Base-by-base conservation (phyloP, 1,140 invertebrate genomes). In the Kradibia gibbosae region DNA sequence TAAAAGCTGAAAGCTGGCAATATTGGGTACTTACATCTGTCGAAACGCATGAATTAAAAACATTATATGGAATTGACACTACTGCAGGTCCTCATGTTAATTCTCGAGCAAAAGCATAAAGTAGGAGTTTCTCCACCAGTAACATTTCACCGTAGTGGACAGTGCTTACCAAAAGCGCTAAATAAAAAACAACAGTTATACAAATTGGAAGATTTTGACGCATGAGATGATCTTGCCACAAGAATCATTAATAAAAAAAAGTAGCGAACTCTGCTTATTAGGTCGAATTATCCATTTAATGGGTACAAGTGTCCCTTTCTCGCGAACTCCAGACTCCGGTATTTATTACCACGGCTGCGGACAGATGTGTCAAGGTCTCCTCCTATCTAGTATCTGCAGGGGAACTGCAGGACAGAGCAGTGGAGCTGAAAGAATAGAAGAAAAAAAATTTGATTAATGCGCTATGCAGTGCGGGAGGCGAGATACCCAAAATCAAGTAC, bases 301-400 rank as follows among this genome's bases (percentile, higher is more conserved):
- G 73, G 71, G 42, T 53, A 25, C 67, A 53, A 53, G 50, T 72
- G 31, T 70, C 28, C 31, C 48, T 53, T n/a, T 71, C 36, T 36
- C 48, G 36, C 60, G 34, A 1, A 36, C 20, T 71, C 39, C 28
- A 67, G 62, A 50, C 42, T n/a, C 22, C 34, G 79, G 80, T 76
- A 81, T 81, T 81, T 81, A 81, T 81, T 81, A 72, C 67, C 13
- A 65, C 48, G 75, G 22, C 50, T 36, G 28, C n/a, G 11, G 57
- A 34, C 36, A 71, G 50, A 70, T 57, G 73, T 60, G 73, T 81
- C 80, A 81, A 81, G 73, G 80, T 62, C 72, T 62, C 11, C 45
- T 22, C 8, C 28, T 2, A 15, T 28, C 31, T 7, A 10, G 8
- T 3, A 22, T 22, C 55, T 3, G 11, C 57, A n/a, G 11, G 10